A percentile compares a stretch with the other conserved stretches of the same genome.
These are phyloP conservation scores for Phaethon lepturus DNA, from an alignment of 2,113 vertebrate genomes.

Conservation along the genomic window DNA sequence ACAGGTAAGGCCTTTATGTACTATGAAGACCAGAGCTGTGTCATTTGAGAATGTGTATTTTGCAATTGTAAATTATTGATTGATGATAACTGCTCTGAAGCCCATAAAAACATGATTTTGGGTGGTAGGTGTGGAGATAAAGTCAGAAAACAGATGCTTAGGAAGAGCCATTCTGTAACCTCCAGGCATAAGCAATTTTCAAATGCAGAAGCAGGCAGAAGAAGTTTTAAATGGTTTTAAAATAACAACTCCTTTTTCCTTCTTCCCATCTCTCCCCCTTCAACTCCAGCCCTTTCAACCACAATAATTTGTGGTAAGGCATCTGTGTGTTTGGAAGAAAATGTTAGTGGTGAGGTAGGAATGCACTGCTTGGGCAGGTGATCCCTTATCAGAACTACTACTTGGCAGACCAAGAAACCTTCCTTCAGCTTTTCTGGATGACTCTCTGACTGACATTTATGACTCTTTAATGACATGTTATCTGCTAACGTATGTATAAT, in stretches of 20 bases:
- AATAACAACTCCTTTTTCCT: background rate
- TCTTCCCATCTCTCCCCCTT: background rate
- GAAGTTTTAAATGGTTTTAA: background rate
- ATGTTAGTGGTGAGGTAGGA: background rate
- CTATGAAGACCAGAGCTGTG: background rate
- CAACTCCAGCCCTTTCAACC: background rate
- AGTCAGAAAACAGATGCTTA: slow-evolving; percentile 11
- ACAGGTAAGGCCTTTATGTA: background rate
- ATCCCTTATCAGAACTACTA: slow-evolving; percentile 30
- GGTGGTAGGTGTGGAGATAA: background rate
- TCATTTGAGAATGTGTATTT: background rate
- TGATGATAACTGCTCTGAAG: background rate
- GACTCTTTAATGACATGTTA: slow-evolving; percentile 15
- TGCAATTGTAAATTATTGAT: background rate
- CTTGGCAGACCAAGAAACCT: slow-evolving; percentile 12
- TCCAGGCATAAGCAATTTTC: slow-evolving; percentile 12
- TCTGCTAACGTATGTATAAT: background rate
- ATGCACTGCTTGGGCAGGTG: background rate
- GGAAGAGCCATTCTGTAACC: background rate
- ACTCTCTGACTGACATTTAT: slow-evolving; percentile 1
- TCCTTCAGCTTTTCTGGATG: slow-evolving; percentile 2
- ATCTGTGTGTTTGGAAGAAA: background rate
- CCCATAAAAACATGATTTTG: slow-evolving; percentile 1
- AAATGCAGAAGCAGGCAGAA: background rate
- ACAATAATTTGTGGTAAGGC: background rate